Conservation (phyloP, 2,113 vertebrate genomes). For the Rhinopithecus roxellana region DNA sequence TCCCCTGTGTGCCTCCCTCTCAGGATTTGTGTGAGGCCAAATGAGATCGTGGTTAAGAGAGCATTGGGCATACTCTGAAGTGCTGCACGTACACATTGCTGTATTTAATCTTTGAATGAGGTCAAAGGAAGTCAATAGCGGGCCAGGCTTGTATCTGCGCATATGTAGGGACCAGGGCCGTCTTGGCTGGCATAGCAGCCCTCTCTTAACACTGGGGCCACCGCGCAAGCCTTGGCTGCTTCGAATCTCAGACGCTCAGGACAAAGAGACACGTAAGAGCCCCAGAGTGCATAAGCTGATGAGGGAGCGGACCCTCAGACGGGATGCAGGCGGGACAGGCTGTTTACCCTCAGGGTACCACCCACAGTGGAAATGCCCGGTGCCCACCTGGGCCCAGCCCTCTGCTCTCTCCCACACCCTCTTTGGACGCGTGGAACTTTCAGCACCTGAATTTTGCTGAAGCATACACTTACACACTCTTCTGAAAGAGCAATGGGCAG, state of each 20-base stretch:
- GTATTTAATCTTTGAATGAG: background rate
- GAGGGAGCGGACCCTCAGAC: background rate
- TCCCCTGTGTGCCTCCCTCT: background rate
- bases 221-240: background rate
- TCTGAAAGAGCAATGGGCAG: conserved; percentile 40
- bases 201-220: accelerated
- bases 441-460: conserved; percentile 6
- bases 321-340: accelerated
- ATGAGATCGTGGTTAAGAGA: background rate
- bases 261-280: background rate
- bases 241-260: too few species aligned
- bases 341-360: background rate
- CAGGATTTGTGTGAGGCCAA: background rate
- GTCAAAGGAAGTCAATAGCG: background rate
- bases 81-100: too few species aligned
- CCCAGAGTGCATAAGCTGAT: accelerated
- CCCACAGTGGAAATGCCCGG: conserved; percentile 9
- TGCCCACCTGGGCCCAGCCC: background rate
- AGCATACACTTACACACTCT: background rate
- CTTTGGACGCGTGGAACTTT: conserved; percentile 34
- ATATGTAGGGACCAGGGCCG: too few species aligned
- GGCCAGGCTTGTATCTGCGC: background rate
- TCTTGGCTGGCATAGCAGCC: background rate
- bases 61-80: background rate
- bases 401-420: background rate